A percentile compares a stretch with the other conserved stretches of the same genome.
phyloP scores from a whole-genome alignment of 64 coral and sea anemone genomes.

The Platygyra sinensis region DNA sequence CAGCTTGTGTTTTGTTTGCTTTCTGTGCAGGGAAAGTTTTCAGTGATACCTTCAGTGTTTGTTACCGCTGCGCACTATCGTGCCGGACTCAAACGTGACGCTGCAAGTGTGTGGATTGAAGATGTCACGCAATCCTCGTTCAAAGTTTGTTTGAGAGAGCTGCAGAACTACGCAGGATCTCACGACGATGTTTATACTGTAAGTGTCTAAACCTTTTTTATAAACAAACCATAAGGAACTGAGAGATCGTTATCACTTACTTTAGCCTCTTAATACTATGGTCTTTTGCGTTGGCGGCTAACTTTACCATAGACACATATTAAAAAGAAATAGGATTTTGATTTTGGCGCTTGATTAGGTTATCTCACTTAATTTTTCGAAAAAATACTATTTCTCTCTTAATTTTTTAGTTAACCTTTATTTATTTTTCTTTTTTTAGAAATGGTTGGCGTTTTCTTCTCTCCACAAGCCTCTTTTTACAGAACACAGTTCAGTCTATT shows the following conservation, averaged over 20 bases:
- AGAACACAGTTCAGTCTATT: no score
- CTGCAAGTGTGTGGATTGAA: conserved; percentile 74
- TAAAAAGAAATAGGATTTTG: no score
- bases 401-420: no score
- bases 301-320: no score
- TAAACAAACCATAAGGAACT: background rate
- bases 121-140: conserved; percentile 52
- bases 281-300: no score
- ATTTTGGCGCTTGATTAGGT: no score
- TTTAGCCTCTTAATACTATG: background rate
- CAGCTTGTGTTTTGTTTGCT: background rate
- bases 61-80: conserved; percentile 39
- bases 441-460: no score
- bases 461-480: no score
- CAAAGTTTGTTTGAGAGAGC: conserved; percentile 70
- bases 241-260: background rate
- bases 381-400: no score
- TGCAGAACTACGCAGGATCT: conserved; percentile 76
- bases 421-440: no score
- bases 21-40: conserved; percentile 23
- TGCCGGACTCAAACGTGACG: conserved; percentile 38
- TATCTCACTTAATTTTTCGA: background rate
- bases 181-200: conserved; percentile 60
- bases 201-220: background rate
- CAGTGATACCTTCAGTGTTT: conserved; percentile 47